Base-by-base conservation (phyloP, 2,113 vertebrate genomes). In the Silurus glanis region DNA sequence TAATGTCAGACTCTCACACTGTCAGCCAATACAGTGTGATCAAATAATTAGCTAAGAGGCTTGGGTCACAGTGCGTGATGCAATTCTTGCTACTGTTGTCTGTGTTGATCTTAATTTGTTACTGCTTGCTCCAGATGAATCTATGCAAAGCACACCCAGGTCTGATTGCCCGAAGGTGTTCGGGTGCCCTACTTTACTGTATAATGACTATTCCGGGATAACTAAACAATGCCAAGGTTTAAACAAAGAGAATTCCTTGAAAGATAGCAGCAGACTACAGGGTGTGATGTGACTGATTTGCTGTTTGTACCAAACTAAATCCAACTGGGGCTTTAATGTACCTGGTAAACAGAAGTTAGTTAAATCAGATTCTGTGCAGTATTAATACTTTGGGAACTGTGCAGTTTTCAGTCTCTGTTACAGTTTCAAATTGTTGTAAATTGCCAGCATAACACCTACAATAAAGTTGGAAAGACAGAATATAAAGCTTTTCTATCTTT, bases 161-260 rank as follows among this genome's bases (percentile, higher is more conserved):
- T 25, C 86, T 76, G 59, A 51, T 28, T 51, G 59, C 82, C 25
- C 67, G 14, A 74, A 51, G 83, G 72, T 84, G 19, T 59, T 61
- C 6, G 61, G 47, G 80, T 88, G 87, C 59, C 81, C 84, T 88
- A 89, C 85, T 87, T 89, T 87, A 53, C 51, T 78, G 55, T 87
- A 76, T 82, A 82, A 85, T 87, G 61, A 79, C 69, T 37, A 69
- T 85, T 87, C 61, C 76, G 85, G 49, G 72, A 69, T 76, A 87
- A 55, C 67, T 85, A 82, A 75, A 85, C 71, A 28, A 17, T 71
- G 85, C 17, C 88, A 82, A 58, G 49, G 53, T 67, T 72, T 72
- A 86, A 86, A 87, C 82, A 89, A 84, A 84, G 74, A 62, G 3
- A 59, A 49, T 23, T 53, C 80, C 49, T 83, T 81, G 80, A 69